A percentile compares a stretch with the other conserved stretches of the same genome.
phyloP scores from a whole-genome alignment of 2,888 invertebrate species.

The Nymphalis polychloros region DNA sequence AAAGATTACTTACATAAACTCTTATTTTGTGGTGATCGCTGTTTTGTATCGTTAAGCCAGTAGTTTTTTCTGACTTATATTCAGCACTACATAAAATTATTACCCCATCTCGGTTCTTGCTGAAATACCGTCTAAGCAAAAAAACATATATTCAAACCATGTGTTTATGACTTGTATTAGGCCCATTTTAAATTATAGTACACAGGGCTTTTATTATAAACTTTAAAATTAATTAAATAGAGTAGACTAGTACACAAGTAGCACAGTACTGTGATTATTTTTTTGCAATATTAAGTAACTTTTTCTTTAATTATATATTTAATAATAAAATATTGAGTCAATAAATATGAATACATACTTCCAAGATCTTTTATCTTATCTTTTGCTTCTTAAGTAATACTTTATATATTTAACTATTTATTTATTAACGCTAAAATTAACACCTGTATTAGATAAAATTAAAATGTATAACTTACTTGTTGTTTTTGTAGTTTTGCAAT shows the following conservation, averaged over 20 bases:
- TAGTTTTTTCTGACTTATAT: slow-evolving; percentile 35
- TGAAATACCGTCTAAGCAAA: slow-evolving; percentile 47
- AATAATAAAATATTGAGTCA: too few species aligned
- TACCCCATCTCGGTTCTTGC: slow-evolving; percentile 55
- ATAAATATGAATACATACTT: too few species aligned
- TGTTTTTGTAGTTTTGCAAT: slow-evolving; percentile 49
- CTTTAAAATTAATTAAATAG: too few species aligned
- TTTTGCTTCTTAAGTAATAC: background rate
- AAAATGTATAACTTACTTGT: slow-evolving; percentile 52
- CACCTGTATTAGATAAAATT: background rate
- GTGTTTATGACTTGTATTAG: too few species aligned
- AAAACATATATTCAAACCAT: background rate
- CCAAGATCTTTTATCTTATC: background rate
- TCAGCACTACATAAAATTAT: slow-evolving; percentile 49
- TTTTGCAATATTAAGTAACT: too few species aligned
- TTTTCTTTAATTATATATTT: too few species aligned
- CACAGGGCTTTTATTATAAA: too few species aligned
- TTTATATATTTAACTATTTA: background rate
- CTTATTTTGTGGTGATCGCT: slow-evolving; percentile 53
- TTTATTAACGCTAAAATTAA: background rate
- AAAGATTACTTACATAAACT: slow-evolving; percentile 50
- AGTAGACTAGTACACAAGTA: too few species aligned
- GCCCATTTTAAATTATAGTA: too few species aligned
- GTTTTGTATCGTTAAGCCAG: slow-evolving; percentile 39
- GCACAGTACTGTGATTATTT: too few species aligned